Evolutionary conservation across 2,888 invertebrate genomes (phyloP), one percentile per base, ranked within the genome.

Genomic region (Uropetala carovei): DNA sequence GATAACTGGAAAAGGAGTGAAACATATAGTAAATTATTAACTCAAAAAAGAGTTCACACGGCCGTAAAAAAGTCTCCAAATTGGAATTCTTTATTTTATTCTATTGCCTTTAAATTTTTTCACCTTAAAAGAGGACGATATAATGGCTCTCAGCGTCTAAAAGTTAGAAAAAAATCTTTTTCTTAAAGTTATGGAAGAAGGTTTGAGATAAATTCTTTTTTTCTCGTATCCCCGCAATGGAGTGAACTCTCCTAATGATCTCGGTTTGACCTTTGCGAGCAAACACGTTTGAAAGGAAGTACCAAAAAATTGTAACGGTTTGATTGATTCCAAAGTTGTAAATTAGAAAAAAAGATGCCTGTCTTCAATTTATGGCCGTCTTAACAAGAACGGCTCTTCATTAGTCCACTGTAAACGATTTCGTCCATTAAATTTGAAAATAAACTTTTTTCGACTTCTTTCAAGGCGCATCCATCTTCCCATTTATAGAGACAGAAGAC

Each of bases 361-460:
- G 14, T 13, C 83, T 27, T 43, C 83, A 60, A 86, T 86, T 86
- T 60, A 86, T 86, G 43, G 60, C 18, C n/a, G 83, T 18, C 60
- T 64, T 60, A 86, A 86, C 60, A 60, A 59, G 60, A 60, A 30
- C 18, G 7, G 30, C 18, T 64, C 83, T 83, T 83, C 56, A 83
- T 83, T 83, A 83, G 86, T 30, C 60, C 60, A 11, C 16, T 22
- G 16, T 60, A 27, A 30, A 60, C 60, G 60, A 86, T 86, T 86
- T 64, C 59, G 27, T 64, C 86, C 60, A 30, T n/a, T 30, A 60
- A 60, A 86, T 59, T 86, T 86, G 86, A 86, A 86, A 86, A 86
- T 86, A 60, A 60, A 86, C 30, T 57, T 60, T 30, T 86, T 86
- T 27, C 18, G n/a, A 30, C 60, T 16, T 59, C 86, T 18, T 57